Evolutionary conservation across 2,797 vertebrate species (phyloP).

Genomic region (Carduelis carduelis): DNA sequence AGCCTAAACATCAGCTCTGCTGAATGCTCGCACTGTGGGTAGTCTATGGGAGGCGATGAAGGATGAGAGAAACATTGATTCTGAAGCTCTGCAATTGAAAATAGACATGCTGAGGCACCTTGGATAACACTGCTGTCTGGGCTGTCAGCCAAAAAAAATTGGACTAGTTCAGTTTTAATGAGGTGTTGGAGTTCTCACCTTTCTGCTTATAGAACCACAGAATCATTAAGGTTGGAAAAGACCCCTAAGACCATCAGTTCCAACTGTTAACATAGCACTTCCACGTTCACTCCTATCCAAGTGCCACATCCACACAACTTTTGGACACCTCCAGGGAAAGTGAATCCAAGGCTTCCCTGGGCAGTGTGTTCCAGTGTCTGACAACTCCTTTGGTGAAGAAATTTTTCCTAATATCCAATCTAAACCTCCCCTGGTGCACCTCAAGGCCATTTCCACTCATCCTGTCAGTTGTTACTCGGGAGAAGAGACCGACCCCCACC

Average conservation of each 20-base stretch:
- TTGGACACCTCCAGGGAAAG: too few species aligned
- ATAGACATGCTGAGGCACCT: background rate
- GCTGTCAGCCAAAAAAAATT: background rate
- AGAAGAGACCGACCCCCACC: accelerated
- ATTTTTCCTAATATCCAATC: background rate
- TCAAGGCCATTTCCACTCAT: background rate
- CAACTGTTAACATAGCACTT: background rate
- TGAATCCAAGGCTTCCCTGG: background rate
- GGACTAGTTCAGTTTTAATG: background rate
- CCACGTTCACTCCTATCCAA: background rate
- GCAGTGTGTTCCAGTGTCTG: background rate
- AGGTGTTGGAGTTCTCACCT: background rate
- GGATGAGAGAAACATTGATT: background rate
- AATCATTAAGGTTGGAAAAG: background rate
- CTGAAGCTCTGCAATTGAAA: background rate
- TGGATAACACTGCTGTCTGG: background rate
- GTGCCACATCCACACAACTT: background rate
- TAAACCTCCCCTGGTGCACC: background rate
- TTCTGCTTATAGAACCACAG: background rate
- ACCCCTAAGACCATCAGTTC: background rate
- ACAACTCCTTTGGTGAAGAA: background rate
- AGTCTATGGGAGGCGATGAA: background rate
- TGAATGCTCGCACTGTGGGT: background rate
- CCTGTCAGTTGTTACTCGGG: background rate
- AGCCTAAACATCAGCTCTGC: background rate